phyloP scores from a whole-genome alignment of 2,113 vertebrate genomes.

The Dicrurus megarhynchus region DNA sequence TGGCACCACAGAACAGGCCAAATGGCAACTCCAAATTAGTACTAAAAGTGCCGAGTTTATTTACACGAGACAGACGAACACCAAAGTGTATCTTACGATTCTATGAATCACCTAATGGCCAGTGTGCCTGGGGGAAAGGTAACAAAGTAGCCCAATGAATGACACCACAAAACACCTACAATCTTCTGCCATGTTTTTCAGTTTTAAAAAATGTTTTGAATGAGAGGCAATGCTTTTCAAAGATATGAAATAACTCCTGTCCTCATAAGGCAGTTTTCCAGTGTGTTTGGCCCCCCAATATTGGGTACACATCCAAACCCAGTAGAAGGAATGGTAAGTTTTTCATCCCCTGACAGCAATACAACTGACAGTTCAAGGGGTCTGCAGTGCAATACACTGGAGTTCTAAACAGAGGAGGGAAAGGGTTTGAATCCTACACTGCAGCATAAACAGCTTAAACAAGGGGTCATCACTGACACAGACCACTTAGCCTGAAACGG shows the following conservation, averaged over 20 bases:
- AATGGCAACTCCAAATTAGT: not conserved
- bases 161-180: not conserved
- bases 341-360: not conserved
- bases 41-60: not conserved
- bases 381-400: not conserved
- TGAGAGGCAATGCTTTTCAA: not conserved
- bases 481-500: not conserved
- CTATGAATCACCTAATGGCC: not conserved
- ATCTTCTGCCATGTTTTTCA: not conserved
- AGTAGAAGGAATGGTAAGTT: not conserved
- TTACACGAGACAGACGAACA: not conserved
- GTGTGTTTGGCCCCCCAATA: not conserved
- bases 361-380: not conserved
- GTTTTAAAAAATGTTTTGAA: not conserved
- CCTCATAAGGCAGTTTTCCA: not conserved
- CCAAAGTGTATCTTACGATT: not conserved
- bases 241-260: not conserved
- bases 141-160: not conserved
- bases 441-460: not conserved
- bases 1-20: not conserved
- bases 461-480: not conserved
- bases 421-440: not conserved
- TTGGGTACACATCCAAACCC: not conserved
- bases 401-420: not conserved
- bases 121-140: not conserved